Base-by-base conservation (phyloP, 2,797 vertebrate species). In the Phrynocephalus guinanensis region DNA sequence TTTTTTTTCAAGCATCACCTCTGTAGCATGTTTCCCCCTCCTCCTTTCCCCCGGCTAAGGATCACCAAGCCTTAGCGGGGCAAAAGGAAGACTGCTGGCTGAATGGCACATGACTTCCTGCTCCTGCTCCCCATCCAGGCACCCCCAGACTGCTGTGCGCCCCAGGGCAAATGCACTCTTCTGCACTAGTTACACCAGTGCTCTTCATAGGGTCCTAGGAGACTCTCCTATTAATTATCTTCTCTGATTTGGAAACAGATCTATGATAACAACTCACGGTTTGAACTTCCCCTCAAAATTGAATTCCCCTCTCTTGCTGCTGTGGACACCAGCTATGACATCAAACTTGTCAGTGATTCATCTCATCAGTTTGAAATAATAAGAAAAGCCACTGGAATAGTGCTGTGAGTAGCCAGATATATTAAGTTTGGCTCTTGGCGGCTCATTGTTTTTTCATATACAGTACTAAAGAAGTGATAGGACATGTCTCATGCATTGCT, bases 231-330 rank as follows among this genome's bases (percentile, higher is more conserved):
- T 60, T 68, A 7, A 18, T 60, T 71, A 13, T 7, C 50, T 84
- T 20, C 6, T 86, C 83, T 0, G 0, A 84, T 89, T 87, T 60
- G 81, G 73, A 85, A 92, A 84, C 78, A 95, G 91, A 56, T 96
- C 82, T 94, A 94, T 0, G 90, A 96, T 89, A 89, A 83, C 30
- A 88, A 86, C 0, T 18, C 93, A 30, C 52, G 72, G 3, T 95
- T 95, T 81, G 91, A 96, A 83, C 93, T 95, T 80, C 93, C 92
- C 0, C 90, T 95, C 20, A 76, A 87, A 85, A 93, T 91, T 0
- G 1, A 30, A 2, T 86, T 91, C 22, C 91, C 87, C 28, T 72
- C 93, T 0, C 84, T 90, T 2, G 26, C 90, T 0, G 81, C 89
- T 0, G 26, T 89, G 1, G 90, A 95, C 15, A 67, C 91, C 83